Evolutionary conservation across 23 tunicate genomes (phyloP), one percentile per base, ranked within the genome.

Genomic region (Phallusia fumigata): DNA sequence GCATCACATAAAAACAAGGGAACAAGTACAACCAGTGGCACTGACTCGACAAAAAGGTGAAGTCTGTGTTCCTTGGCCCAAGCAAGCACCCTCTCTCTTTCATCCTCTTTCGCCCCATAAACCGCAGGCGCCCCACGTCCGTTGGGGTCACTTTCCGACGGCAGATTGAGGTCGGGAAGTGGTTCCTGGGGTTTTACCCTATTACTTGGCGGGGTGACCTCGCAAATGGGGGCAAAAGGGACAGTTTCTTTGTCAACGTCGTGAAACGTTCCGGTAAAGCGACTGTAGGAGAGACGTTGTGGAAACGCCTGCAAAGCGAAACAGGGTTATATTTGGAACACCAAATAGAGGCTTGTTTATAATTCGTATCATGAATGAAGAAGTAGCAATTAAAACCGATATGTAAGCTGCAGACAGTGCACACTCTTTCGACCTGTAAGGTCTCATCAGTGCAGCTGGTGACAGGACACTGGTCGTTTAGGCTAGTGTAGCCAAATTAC

Each of bases 211-310:
- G 73, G 73, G 47, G 53, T 32, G 26, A 58, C 69, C 5, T 84
- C 82, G 40, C 85, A 76, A n/a, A 87, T 81, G 16, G 91, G 91
- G 12, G 85, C 86, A 11, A 87, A 75, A 12, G 91, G 91, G 53
- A 82, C 86, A n/a, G 33, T 87, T 87, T 92, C 92, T 53, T 88
- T 86, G 53, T 87, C 83, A 12, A 84, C 19, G 35, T 92, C 88
- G 52, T 92, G 97, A 58, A 92, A 92, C 0, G 97, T 86, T 16
- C 97, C 97, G 19, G 97, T 92, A 22, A 92, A 83, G 13, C 97
- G 83, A 73, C 90, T 84, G 86, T 92, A 92, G 36, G 91, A 85
- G 5, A 92, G 53, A 12, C 82, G 83, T 33, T 82, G 86, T 15
- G 97, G 97, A 73, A 92, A 92, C 8, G 97, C 87, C 97, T 92